Evolutionary conservation across 2,113 vertebrate species (phyloP).

Genomic region (Orycteropus afer): DNA sequence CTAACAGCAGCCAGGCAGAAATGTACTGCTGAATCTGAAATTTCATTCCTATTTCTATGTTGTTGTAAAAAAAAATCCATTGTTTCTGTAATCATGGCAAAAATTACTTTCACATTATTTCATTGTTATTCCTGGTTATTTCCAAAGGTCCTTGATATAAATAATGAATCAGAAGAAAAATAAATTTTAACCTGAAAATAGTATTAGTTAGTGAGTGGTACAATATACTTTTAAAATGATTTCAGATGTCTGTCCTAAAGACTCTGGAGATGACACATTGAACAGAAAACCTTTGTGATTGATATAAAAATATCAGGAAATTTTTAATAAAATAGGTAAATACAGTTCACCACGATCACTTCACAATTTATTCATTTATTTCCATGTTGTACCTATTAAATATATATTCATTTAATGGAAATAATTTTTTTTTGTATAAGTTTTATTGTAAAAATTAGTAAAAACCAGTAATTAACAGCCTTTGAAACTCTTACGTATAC

Average conservation of each 20-base stretch:
- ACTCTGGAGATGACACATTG: background rate
- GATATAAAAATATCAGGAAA: background rate
- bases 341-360: background rate
- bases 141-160: background rate
- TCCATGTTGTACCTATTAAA: background rate
- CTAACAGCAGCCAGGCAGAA: background rate
- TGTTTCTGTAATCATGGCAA: background rate
- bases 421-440: too few species aligned
- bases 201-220: background rate
- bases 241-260: background rate
- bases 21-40: background rate
- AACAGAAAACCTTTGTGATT: background rate
- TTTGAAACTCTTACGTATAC: background rate
- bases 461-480: background rate
- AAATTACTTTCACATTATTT: background rate
- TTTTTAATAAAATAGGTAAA: background rate
- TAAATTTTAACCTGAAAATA: background rate
- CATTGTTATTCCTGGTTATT: background rate
- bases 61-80: background rate
- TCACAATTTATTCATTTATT: background rate
- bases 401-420: background rate
- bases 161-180: background rate
- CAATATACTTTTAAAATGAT: background rate
- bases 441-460: background rate
- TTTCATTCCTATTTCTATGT: background rate